Conservation (phyloP, 1,140 invertebrate species). For the Ectropis grisescens region DNA sequence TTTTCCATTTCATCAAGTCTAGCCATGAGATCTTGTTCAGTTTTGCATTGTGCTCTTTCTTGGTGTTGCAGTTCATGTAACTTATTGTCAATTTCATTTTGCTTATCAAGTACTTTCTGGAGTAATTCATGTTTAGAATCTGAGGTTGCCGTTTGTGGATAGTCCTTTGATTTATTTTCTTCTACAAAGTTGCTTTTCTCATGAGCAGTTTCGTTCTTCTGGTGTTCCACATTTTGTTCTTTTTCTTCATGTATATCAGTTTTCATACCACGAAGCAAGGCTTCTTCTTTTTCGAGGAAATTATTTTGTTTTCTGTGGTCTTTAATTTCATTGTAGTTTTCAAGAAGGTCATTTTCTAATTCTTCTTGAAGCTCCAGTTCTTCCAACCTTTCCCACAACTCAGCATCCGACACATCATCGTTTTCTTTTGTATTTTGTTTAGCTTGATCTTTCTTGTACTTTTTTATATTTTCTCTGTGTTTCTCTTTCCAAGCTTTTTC, state of each 20-base stretch:
- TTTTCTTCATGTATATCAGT: too few relatives aligned
- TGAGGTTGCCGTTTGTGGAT: slow-evolving; percentile 8
- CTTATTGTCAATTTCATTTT: slow-evolving; percentile 65
- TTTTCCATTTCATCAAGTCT: slow-evolving; percentile 71
- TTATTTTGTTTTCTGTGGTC: slow-evolving; percentile 9
- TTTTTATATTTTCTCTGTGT: slow-evolving; percentile 45
- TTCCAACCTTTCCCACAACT: slow-evolving; percentile 58
- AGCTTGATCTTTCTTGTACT: slow-evolving; percentile 32
- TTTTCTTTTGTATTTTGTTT: slow-evolving; percentile 18
- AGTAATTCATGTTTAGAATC: slow-evolving; percentile 28
- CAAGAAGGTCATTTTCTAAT: slow-evolving; percentile 43
- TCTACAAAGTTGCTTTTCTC: slow-evolving; percentile 5
- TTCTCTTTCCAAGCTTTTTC: slow-evolving; percentile 69
- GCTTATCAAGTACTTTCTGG: slow-evolving; percentile 66
- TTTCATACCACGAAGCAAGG: too few relatives aligned
- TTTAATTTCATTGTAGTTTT: slow-evolving; percentile 12
- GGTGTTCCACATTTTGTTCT: slow-evolving; percentile 3
- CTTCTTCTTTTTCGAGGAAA: slow-evolving; percentile 8
- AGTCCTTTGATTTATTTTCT: slow-evolving; percentile 11
- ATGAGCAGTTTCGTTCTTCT: slow-evolving; percentile 1
- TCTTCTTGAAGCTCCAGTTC: slow-evolving; percentile 67
- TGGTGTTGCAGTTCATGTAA: slow-evolving; percentile 55
- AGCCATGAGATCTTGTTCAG: slow-evolving; percentile 61
- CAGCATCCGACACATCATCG: slow-evolving; percentile 38
- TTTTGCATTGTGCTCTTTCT: slow-evolving; percentile 40